These are phyloP conservation scores for Heliconius congener DNA, from an alignment of 1,140 invertebrate species.

Conservation along the genomic window DNA sequence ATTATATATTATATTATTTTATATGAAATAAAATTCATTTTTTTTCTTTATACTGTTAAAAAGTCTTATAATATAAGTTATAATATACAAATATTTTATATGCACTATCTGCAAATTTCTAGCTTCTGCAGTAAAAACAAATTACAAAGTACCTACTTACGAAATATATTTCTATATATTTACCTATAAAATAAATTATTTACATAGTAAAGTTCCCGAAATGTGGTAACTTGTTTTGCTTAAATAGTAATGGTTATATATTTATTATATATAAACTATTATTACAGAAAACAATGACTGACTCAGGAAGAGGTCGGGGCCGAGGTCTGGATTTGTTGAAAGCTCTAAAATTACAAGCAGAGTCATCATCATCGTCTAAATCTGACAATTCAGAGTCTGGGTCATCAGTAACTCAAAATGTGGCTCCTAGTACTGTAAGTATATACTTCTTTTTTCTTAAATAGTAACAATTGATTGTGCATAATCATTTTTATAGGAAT, in stretches of 20 bases:
- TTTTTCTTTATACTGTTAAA: not conserved
- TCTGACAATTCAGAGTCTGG: conserved; percentile 39
- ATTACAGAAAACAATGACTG: conserved; percentile 48
- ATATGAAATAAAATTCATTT: not conserved
- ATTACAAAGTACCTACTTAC: conserved; percentile 9
- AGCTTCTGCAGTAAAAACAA: not conserved
- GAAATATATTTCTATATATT: too few species aligned
- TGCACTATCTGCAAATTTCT: not conserved
- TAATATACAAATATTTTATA: not conserved
- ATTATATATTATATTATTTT: not conserved
- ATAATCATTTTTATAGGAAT: not conserved
- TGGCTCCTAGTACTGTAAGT: conserved; percentile 55
- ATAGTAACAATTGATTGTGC: not conserved
- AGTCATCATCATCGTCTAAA: conserved; percentile 39
- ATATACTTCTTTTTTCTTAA: not conserved
- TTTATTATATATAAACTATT: not conserved
- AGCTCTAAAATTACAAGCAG: conserved; percentile 57
- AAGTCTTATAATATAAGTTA: not conserved
- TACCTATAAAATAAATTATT: too few species aligned
- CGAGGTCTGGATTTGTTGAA: conserved; percentile 64
- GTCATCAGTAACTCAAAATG: conserved; percentile 41
- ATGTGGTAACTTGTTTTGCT: too few species aligned
- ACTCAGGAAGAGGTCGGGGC: conserved; percentile 60
- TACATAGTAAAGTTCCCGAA: too few species aligned
- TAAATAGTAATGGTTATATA: not conserved